phyloP scores from a whole-genome alignment of 2,113 vertebrate genomes.

The Strix aluco region DNA sequence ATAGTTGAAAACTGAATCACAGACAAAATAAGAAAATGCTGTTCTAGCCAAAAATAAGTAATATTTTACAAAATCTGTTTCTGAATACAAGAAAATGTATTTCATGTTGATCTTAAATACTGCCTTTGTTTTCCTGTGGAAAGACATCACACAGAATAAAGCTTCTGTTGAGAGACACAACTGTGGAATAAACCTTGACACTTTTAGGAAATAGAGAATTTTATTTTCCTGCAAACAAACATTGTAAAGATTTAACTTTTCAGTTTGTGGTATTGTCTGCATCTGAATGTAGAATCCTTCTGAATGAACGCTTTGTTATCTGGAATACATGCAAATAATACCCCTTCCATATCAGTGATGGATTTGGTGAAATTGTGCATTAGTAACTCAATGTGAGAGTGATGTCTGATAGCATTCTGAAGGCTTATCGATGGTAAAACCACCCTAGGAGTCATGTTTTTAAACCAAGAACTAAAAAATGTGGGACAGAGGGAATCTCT shows the following conservation, averaged over 20 bases:
- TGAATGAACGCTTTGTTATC: background rate
- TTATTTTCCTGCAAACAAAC: background rate
- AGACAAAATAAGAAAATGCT: background rate
- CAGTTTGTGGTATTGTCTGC: background rate
- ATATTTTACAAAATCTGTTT: background rate
- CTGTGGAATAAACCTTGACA: background rate
- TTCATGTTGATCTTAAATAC: background rate
- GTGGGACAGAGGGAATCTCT: background rate
- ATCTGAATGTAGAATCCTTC: background rate
- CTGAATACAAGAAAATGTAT: background rate
- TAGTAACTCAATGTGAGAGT: background rate
- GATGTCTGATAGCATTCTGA: background rate
- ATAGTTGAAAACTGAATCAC: background rate
- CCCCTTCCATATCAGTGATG: background rate
- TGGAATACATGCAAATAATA: background rate
- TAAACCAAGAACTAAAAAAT: background rate
- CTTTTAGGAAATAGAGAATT: background rate
- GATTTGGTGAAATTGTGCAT: conserved; percentile 15
- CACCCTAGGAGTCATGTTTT: background rate
- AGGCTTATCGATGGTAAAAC: background rate
- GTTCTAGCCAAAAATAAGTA: background rate
- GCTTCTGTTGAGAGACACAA: background rate
- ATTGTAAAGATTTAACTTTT: background rate
- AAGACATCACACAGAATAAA: background rate
- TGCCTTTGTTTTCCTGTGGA: background rate